A percentile compares a stretch with the other conserved stretches of the same genome.
Evolutionary conservation across 2,113 vertebrate genomes (phyloP).

Genomic region (Myotis davidii): DNA sequence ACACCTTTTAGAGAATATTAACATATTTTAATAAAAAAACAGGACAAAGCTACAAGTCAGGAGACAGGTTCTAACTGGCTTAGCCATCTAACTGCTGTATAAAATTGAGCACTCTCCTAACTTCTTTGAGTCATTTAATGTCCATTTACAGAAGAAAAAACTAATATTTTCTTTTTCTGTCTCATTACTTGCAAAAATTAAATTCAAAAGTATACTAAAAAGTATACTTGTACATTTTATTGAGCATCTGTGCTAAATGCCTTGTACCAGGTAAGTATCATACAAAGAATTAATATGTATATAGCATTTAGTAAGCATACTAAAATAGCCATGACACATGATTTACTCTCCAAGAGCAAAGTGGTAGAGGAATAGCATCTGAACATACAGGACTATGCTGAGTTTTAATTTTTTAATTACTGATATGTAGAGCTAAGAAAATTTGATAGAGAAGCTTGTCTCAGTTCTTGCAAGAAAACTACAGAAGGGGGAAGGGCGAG

Average conservation of each 20-base stretch:
- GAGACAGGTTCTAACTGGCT: background rate
- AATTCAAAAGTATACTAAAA: slow-evolving; percentile 18
- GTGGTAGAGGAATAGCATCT: background rate
- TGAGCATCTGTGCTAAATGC: background rate
- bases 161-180: background rate
- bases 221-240: background rate
- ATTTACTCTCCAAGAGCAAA: background rate
- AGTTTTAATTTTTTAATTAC: slow-evolving; percentile 22
- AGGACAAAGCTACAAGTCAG: background rate
- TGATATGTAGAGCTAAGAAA: slow-evolving; percentile 21
- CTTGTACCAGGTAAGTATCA: background rate
- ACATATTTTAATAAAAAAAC: background rate
- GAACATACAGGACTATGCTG: background rate
- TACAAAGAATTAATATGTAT: background rate
- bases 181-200: background rate
- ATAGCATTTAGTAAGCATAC: background rate
- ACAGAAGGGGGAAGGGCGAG: slow-evolving; percentile 51
- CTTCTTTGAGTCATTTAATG: background rate
- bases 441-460: slow-evolving; percentile 23
- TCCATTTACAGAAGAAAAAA: background rate
- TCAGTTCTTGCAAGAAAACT: slow-evolving; percentile 35
- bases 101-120: background rate
- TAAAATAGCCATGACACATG: background rate
- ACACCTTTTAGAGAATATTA: background rate
- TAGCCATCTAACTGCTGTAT: background rate